Evolutionary conservation across 1,140 invertebrate genomes (phyloP).

Genomic region (Diabrotica undecimpunctata): DNA sequence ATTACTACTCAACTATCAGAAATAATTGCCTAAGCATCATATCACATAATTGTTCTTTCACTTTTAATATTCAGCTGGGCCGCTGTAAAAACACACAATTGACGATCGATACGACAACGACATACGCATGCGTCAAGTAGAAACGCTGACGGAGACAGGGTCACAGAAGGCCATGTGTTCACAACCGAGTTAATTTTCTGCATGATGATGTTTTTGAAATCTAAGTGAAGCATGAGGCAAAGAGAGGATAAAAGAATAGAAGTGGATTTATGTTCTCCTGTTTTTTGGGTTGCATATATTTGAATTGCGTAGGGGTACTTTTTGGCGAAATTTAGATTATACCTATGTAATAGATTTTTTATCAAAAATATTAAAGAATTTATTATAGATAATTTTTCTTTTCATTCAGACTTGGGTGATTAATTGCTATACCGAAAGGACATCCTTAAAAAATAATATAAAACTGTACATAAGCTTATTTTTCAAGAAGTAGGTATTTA

Average conservation of each 20-base stretch:
- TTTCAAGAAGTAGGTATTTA: no score
- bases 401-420: no score
- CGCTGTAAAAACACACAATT: constrained; percentile 27
- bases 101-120: constrained; percentile 40
- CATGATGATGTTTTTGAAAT: constrained; percentile 5
- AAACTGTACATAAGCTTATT: no score
- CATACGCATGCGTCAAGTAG: constrained; percentile 27
- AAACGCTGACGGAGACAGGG: constrained; percentile 31
- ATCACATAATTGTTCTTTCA: constrained; percentile 12
- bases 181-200: background rate
- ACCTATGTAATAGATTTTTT: no score
- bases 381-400: no score
- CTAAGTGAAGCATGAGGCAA: constrained; percentile 5
- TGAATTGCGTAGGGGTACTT: background rate
- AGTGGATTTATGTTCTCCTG: constrained; percentile 12
- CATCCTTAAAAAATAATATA: no score
- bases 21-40: constrained; percentile 6
- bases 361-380: no score
- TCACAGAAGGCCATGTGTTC: constrained; percentile 36
- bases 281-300: constrained; percentile 8
- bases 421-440: no score
- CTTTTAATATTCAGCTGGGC: constrained; percentile 26
- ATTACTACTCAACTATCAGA: background rate
- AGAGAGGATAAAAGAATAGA: constrained; percentile 8
- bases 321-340: background rate